A percentile compares a stretch with the other conserved stretches of the same genome.
phyloP scores from a whole-genome alignment of 53 echinoderm and acorn worm genomes.

The Pentamera pediparva region DNA sequence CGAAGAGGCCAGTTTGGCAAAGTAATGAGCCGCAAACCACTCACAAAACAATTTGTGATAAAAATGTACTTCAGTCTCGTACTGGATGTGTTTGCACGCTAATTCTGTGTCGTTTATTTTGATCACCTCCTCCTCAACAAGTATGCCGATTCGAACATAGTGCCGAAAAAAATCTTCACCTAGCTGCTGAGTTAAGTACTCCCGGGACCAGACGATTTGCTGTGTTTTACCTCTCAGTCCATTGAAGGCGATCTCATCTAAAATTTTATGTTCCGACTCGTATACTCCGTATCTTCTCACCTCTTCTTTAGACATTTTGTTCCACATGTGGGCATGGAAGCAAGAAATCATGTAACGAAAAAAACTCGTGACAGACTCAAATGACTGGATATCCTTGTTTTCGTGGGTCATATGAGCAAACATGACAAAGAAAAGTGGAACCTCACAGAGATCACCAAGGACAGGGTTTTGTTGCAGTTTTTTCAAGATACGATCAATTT shows the following conservation, averaged over 20 bases:
- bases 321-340: slow-evolving; percentile 4
- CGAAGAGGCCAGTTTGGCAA: no score
- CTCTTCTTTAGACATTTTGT: not conserved
- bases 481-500: not conserved
- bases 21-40: no score
- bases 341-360: slow-evolving; percentile 14
- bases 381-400: not conserved
- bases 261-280: not conserved
- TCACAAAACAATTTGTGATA: no score
- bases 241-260: slow-evolving; percentile 8
- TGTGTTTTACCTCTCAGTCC: not conserved
- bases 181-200: not conserved
- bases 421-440: not conserved
- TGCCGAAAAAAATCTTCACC: no score
- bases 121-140: no score
- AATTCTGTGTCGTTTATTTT: no score
- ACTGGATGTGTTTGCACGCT: no score
- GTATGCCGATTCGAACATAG: no score
- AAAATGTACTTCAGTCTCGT: no score
- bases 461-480: not conserved
- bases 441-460: not conserved
- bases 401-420: slow-evolving; percentile 14
- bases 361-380: slow-evolving; percentile 3
- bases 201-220: not conserved
- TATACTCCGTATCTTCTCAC: not conserved